Base-by-base conservation (phyloP, 2,888 invertebrate genomes). In the Lochmaea crataegi region DNA sequence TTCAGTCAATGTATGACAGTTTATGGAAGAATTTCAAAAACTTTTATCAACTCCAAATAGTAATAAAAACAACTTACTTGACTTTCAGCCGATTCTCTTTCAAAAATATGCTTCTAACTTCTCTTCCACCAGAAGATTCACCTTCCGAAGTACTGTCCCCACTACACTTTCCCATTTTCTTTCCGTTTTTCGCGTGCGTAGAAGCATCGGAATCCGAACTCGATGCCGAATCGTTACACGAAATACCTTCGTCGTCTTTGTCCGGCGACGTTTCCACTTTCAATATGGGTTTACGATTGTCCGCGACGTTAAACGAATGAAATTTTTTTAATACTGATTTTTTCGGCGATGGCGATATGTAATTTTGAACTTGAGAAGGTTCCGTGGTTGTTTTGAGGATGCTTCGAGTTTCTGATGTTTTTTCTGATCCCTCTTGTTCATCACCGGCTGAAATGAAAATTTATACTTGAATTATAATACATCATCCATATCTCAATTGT, bases 71-170 rank as follows among this genome's bases (percentile, higher is more conserved):
- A 75, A 89, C 89, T 89, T 86, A 89, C 89, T 88, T 89, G 84
- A 88, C 86, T 74, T 84, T 86, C 74, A 88, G 85, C 72, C 81
- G 83, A 57, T 83, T 81, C 64, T 81, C 82, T 60, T 87, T 88
- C 77, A 87, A 87, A 75, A 90, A 91, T 80, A 91, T 92, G 68
- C 89, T 90, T 2, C 90, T 88, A 77, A 92, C 90, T 84, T 92
- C 92, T 1, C 91, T 87, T 0, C 91, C 91, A 32, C 91, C 91
- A 66, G 91, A 91, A 77, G 91, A 92, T 80, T 92, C 92, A 0
- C 90, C 91, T 81, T 91, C 91, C 11, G 87, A 87, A 22, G 84
- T 83, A 45, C 80, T 80, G 57, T 82, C 83, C 22, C 80, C 79
- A 57, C 69, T 63, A 53, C 72, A 65, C 57, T 73, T 74, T 41